Evolutionary conservation across 1,140 invertebrate genomes (phyloP).

Genomic region (Antheraea pernyi): DNA sequence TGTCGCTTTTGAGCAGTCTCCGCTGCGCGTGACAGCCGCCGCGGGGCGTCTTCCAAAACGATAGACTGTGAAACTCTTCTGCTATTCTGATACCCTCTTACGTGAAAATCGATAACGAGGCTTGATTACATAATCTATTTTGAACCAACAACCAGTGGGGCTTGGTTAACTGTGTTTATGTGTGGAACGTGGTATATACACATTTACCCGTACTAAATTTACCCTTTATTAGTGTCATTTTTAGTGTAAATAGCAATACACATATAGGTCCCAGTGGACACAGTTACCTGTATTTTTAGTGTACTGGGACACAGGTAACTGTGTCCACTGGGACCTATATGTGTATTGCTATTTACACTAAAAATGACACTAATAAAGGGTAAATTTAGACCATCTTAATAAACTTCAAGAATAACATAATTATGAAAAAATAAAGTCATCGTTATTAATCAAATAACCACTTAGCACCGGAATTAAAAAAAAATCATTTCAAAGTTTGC

Average conservation of each 20-base stretch:
- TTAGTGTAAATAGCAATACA: background rate
- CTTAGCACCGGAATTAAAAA: too few species aligned
- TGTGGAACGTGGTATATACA: background rate
- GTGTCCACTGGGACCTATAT: background rate
- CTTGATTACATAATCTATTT: too few species aligned
- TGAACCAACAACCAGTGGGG: too few species aligned
- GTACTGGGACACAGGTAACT: background rate
- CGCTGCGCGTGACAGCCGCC: conserved; percentile 36
- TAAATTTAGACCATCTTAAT: background rate
- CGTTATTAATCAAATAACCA: too few species aligned
- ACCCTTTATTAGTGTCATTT: background rate
- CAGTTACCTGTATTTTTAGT: background rate
- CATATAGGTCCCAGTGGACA: background rate
- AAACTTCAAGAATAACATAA: too few species aligned
- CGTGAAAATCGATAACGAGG: conserved; percentile 19
- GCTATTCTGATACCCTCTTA: conserved; percentile 29
- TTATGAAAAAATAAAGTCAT: too few species aligned
- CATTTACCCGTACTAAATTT: background rate
- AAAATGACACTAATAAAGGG: background rate
- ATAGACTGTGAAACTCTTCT: conserved; percentile 21
- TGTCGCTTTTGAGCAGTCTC: conserved; percentile 22
- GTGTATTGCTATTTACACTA: background rate
- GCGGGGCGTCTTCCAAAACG: conserved; percentile 32
- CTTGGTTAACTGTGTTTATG: too few species aligned
- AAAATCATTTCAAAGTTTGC: too few species aligned